These are phyloP conservation scores for Misgurnus mizolepis DNA, from an alignment of 2,113 vertebrate genomes.

Conservation along the genomic window DNA sequence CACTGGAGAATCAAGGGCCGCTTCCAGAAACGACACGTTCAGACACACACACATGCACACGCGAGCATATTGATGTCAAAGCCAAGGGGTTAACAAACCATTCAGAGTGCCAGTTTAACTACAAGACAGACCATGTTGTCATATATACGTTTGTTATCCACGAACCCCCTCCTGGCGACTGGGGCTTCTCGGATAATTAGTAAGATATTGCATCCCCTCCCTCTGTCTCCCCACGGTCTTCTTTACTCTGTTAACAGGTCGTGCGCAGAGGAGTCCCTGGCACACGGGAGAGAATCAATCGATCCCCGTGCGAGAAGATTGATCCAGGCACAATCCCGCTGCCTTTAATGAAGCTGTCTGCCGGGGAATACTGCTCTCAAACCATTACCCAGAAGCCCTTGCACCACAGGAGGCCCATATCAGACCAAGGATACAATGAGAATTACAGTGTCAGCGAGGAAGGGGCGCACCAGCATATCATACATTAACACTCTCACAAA, in stretches of 20 bases:
- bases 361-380: slow-evolving; percentile 53
- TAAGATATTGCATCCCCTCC: slow-evolving; percentile 11
- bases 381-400: slow-evolving; percentile 51
- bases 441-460: slow-evolving; percentile 31
- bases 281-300: slow-evolving; percentile 47
- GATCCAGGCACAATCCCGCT: slow-evolving; percentile 48
- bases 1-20: slow-evolving; percentile 49
- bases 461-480: slow-evolving; percentile 27
- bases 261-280: slow-evolving; percentile 38
- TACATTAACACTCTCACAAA: slow-evolving; percentile 34
- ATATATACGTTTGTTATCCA: background rate
- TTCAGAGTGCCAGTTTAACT: background rate
- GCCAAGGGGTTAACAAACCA: slow-evolving; percentile 38
- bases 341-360: slow-evolving; percentile 58
- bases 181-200: slow-evolving; percentile 49
- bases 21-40: slow-evolving; percentile 47
- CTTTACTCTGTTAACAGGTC: slow-evolving; percentile 18
- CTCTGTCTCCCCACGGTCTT: background rate
- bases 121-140: slow-evolving; percentile 14
- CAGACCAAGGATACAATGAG: slow-evolving; percentile 35
- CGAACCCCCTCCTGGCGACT: slow-evolving; percentile 16
- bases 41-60: slow-evolving; percentile 40
- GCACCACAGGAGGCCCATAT: slow-evolving; percentile 42
- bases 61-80: slow-evolving; percentile 26
- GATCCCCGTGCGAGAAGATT: slow-evolving; percentile 51